Evolutionary conservation across 37 sponge, comb jelly and placozoan genomes (phyloP).

Genomic region (Bolinopsis microptera): DNA sequence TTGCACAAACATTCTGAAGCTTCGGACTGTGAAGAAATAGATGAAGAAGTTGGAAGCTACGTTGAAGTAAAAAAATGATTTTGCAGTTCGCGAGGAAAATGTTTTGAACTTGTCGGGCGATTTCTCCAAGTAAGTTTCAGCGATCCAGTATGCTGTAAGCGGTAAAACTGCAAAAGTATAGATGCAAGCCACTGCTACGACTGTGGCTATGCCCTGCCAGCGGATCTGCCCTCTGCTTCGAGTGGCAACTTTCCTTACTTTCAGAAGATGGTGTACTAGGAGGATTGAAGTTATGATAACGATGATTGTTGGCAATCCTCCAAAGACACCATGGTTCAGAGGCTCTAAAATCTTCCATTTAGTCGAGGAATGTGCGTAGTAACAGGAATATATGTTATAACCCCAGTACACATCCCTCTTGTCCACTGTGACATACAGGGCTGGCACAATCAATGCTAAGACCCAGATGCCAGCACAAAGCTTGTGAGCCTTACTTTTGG

Average conservation of each 20-base stretch:
- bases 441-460: not conserved
- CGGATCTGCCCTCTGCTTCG: not conserved
- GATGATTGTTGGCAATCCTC: not conserved
- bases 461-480: not conserved
- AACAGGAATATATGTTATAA: not conserved
- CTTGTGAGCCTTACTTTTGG: not conserved
- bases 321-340: not conserved
- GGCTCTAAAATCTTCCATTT: not conserved
- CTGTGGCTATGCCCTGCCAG: not conserved
- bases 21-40: not conserved
- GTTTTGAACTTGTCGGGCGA: not conserved
- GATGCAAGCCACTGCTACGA: not conserved
- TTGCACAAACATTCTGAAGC: too few relatives aligned
- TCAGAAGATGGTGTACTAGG: not conserved
- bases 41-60: not conserved
- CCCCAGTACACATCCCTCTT: not conserved
- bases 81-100: not conserved
- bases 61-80: not conserved
- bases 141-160: not conserved
- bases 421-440: not conserved
- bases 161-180: not conserved
- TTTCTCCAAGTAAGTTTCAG: not conserved
- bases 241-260: not conserved
- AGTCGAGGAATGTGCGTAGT: not conserved
- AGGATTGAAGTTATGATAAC: not conserved